phyloP scores from a whole-genome alignment of 1,140 invertebrate genomes.

The Euwallacea fornicatus region DNA sequence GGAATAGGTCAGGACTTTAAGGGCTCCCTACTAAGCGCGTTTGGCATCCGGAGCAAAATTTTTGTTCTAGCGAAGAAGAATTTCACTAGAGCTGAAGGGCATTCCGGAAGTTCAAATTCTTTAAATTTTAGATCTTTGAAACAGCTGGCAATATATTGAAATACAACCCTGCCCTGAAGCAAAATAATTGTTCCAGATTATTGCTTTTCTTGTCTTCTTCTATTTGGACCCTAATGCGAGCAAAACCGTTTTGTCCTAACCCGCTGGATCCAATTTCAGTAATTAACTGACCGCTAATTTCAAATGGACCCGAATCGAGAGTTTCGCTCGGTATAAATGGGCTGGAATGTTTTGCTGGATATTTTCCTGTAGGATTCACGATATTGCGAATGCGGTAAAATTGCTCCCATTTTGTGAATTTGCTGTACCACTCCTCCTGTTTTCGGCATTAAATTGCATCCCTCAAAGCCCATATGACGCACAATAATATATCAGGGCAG shows the following conservation, averaged over 20 bases:
- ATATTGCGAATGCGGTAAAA: background rate
- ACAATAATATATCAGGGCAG: too few species aligned
- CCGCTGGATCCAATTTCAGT: constrained; percentile 3
- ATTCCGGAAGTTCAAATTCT: background rate
- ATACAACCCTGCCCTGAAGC: too few species aligned
- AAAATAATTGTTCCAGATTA: too few species aligned
- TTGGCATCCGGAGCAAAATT: constrained; percentile 3
- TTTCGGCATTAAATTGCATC: too few species aligned
- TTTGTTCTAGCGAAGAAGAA: background rate
- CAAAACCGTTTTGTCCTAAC: background rate
- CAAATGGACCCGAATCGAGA: background rate
- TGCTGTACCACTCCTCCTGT: too few species aligned
- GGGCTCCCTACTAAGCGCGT: constrained; percentile 9
- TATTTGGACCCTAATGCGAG: background rate
- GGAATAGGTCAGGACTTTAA: constrained; percentile 16
- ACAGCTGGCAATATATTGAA: too few species aligned
- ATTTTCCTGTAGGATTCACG: background rate
- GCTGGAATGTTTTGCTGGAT: background rate
- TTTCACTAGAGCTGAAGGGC: background rate
- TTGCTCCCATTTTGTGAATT: background rate
- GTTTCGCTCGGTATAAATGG: background rate
- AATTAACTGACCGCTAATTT: constrained; percentile 6
- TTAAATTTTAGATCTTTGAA: too few species aligned
- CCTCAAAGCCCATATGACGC: too few species aligned
- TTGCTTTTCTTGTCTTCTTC: background rate